Evolutionary conservation across 1,140 invertebrate species (phyloP), one percentile per base, ranked within the genome.

Genomic region (Drosophila setifemur): DNA sequence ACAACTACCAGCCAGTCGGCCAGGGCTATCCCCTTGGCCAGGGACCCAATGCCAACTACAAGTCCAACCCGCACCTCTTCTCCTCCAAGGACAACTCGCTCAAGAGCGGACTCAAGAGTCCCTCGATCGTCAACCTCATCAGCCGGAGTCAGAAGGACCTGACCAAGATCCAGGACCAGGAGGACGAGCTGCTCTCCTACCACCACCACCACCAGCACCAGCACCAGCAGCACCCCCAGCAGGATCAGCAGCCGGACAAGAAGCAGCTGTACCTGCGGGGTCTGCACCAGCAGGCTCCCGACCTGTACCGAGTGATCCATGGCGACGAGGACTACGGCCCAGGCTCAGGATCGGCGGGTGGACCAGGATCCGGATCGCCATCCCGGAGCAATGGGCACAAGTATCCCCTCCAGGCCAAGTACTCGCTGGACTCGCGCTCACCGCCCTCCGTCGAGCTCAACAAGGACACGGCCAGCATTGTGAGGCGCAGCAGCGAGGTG

Each of bases 61-160:
- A 95, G 73, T 96, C 95, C 0, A 96, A 94, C 88, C 94, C 95
- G 9, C 95, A 96, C 63, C 87, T 96, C 12, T 94, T 94, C 76
- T 92, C 94, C 64, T 93, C 93, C 16, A 93, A 94, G 4, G 92
- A 94, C 52, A 89, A 89, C 31, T 86, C 88, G 9, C 31, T 89
- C 44, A 89, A 89, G 48, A 79, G 88, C 43, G 95, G 95, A 12
- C 90, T 97, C 1, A 96, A 96, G 76, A 96, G 95, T 86, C 96
- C 96, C 0, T 95, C 95, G 28, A 95, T 97, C 48, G 94, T 97
- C 3, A 95, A 95, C 33, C 95, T 95, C 68, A 95, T 96, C 19
- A 96, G 94, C 88, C 92, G 95, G 42, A 96, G 95, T 81, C 95
- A 96, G 66, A 93, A 93, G 48, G 95, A 96, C 87, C 88, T 96